These are phyloP conservation scores for Caloenas nicobarica DNA, from an alignment of 2,113 vertebrate genomes.

Conservation along the genomic window DNA sequence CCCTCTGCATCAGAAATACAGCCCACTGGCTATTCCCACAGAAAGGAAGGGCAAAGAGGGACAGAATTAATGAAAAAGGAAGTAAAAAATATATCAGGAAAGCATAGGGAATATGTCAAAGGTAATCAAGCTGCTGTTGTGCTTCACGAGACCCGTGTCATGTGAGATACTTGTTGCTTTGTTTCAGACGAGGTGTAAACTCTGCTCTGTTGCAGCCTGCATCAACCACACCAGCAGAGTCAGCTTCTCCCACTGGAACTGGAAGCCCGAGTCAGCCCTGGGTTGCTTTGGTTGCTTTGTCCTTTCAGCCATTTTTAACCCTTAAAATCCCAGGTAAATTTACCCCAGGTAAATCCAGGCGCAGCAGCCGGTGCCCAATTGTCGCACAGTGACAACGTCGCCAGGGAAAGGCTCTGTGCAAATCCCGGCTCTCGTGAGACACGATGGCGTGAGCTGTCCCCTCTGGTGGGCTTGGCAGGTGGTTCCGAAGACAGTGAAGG, in stretches of 20 bases:
- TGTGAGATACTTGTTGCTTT: background rate
- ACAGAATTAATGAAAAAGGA: background rate
- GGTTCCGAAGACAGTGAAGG: background rate
- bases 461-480: background rate
- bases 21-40: background rate
- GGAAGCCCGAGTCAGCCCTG: background rate
- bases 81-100: background rate
- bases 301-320: background rate
- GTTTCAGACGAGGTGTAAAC: background rate
- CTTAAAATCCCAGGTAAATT: too few relatives aligned
- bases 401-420: background rate
- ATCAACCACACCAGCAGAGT: background rate
- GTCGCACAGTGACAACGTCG: background rate
- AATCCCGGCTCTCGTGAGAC: background rate
- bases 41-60: background rate
- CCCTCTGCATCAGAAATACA: background rate
- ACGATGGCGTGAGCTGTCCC: background rate
- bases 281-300: background rate
- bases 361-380: background rate
- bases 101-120: background rate
- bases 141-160: background rate
- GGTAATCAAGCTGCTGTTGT: background rate
- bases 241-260: background rate
- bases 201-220: background rate
- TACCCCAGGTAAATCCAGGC: background rate